Evolutionary conservation across 2,113 vertebrate genomes (phyloP).

Genomic region (Sporophila hypoxantha): DNA sequence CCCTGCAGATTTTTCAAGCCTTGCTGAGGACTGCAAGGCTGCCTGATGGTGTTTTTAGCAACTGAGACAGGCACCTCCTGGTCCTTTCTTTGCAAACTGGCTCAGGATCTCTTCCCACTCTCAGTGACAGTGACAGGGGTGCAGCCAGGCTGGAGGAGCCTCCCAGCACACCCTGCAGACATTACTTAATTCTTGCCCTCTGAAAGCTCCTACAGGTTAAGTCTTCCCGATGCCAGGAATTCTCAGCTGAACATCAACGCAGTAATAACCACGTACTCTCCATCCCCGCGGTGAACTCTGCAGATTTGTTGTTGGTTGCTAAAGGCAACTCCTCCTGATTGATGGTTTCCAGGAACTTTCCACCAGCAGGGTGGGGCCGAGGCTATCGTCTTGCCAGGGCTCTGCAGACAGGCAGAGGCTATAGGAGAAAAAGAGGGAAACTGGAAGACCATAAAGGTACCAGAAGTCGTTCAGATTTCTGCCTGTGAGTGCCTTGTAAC

Average conservation of each 20-base stretch:
- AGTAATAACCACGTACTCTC: neutral
- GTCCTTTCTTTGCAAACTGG: neutral
- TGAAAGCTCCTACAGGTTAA: neutral
- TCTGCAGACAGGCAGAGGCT: neutral
- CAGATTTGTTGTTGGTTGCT: conserved; percentile 54
- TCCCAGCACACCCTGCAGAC: neutral
- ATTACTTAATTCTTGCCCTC: neutral
- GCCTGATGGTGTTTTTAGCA: neutral
- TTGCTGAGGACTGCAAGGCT: neutral
- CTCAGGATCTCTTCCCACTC: neutral
- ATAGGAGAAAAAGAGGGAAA: neutral
- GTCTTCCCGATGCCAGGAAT: neutral
- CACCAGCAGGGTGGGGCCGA: neutral
- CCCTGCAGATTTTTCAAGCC: neutral
- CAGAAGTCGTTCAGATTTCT: neutral
- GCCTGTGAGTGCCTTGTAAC: neutral
- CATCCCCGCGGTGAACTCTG: neutral
- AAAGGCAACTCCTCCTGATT: neutral
- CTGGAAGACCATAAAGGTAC: neutral
- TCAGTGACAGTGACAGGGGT: neutral
- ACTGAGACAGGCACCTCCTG: neutral
- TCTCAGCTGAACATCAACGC: neutral
- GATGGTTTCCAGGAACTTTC: conserved; percentile 7
- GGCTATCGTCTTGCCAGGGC: neutral
- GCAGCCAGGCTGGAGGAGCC: neutral